phyloP scores from a whole-genome alignment of 2,797 vertebrate species.

The Spinibarbus caldwelli region DNA sequence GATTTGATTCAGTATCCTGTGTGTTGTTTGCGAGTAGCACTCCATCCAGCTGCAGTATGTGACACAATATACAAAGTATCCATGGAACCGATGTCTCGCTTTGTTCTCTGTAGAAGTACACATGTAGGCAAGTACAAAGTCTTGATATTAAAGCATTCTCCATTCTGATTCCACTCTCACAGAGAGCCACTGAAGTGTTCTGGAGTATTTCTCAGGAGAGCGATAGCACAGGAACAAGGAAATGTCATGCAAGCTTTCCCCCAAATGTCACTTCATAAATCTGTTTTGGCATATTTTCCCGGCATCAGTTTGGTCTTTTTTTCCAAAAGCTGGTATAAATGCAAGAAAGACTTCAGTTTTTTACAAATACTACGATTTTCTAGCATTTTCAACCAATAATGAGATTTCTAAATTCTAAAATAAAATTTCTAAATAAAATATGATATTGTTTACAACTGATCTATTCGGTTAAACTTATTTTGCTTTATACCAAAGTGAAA shows the following conservation, averaged over 20 bases:
- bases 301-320: conserved; percentile 22
- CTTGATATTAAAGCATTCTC: conserved; percentile 53
- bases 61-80: neutral
- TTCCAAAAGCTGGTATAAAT: neutral
- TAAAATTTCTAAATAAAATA: too few species aligned
- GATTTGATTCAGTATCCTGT: neutral
- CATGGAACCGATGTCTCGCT: conserved; percentile 33
- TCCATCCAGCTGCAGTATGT: neutral
- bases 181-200: conserved; percentile 40
- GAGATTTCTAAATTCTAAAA: neutral
- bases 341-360: neutral
- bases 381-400: neutral
- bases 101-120: conserved; percentile 30
- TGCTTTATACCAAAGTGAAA: neutral
- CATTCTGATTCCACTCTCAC: conserved; percentile 39
- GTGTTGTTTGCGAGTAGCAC: neutral
- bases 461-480: neutral
- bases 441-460: neutral
- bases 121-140: conserved; percentile 45
- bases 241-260: conserved; percentile 58
- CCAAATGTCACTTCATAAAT: conserved; percentile 58
- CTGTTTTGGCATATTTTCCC: conserved; percentile 43
- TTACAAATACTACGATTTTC: neutral
- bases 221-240: conserved; percentile 56
- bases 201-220: conserved; percentile 47